Base-by-base conservation (phyloP, 2,797 vertebrate species). In the Bovichtus variegatus region DNA sequence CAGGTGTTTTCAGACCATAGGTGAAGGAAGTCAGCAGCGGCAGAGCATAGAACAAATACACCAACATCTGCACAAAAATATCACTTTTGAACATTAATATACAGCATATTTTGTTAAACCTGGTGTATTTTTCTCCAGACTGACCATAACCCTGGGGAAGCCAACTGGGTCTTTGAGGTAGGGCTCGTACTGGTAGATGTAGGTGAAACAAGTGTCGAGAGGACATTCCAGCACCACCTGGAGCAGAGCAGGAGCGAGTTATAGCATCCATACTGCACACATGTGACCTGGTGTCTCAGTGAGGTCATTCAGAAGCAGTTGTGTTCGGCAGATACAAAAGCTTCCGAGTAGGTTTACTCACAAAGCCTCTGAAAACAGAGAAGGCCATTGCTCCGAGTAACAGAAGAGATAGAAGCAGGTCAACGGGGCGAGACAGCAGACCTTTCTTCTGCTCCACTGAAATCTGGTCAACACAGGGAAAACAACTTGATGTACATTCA, bases 161-260 rank as follows among this genome's bases (percentile, higher is more conserved):
- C 94, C 96, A 0, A 97, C 96, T 0, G 97, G 97, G 78, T 99
- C 98, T 38, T 97, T 96, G 89, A 99, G 96, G 82, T 98, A 99
- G 0, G 98, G 98, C 83, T 99, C 98, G 0, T 95, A 97, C 86
- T 97, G 97, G 88, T 98, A 98, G 72, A 96, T 92, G 88, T 99
- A 99, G 68, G 93, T 94, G 46, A 99, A 99, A 62, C 98, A 99
- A 7, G 90, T 54, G 0, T 99, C 97, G 0, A 96, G 87, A 0
- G 96, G 95, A 89, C 98, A 99, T 72, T 99, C 97, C 27, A 99
- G 88, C 31, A 96, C 96, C 73, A 98, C 96, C 98, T 99, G 83
- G 40, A 67, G 49, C 9, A 78, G n/a, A 73, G 50, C 41, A 58
- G 1, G 7, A 74, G 36, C 2, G 0, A 21, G 54, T 66, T 9